Evolutionary conservation across 1,140 invertebrate species (phyloP).

Genomic region (Dendroctonus valens): DNA sequence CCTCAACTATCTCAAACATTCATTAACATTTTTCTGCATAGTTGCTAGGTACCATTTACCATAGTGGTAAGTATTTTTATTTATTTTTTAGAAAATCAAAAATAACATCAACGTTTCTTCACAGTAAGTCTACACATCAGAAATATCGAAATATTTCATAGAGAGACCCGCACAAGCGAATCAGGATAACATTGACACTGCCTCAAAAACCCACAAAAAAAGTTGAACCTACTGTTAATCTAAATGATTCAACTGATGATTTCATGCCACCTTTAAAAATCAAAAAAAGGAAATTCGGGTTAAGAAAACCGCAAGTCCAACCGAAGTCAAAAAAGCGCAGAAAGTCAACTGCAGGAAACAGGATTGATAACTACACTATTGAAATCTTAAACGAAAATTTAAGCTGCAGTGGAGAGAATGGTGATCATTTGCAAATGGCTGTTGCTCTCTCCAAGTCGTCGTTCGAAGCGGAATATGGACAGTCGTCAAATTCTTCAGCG

Average conservation of each 20-base stretch:
- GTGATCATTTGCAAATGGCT: slow-evolving; percentile 57
- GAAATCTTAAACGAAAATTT: slow-evolving; percentile 40
- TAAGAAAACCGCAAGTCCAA: slow-evolving; percentile 20
- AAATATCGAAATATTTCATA: too few species aligned
- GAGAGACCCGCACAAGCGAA: too few species aligned
- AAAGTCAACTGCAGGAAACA: slow-evolving; percentile 9
- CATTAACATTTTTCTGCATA: too few species aligned
- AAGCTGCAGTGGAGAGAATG: slow-evolving; percentile 50
- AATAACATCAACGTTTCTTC: too few species aligned
- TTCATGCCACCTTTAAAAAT: slow-evolving; percentile 36
- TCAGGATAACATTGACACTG: slow-evolving; percentile 12
- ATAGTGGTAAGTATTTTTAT: too few species aligned
- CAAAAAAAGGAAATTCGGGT: slow-evolving; percentile 11
- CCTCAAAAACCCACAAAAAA: background rate
- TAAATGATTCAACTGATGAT: slow-evolving; percentile 39
- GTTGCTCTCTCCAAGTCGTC: slow-evolving; percentile 57
- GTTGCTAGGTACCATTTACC: too few species aligned
- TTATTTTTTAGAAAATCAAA: too few species aligned
- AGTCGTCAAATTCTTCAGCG: background rate
- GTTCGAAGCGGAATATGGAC: slow-evolving; percentile 41
- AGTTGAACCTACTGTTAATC: background rate
- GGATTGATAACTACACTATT: slow-evolving; percentile 19
- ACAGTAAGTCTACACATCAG: too few species aligned
- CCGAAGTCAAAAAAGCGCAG: slow-evolving; percentile 10
- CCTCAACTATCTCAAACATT: too few species aligned